Conservation (phyloP, 1,140 invertebrate genomes). For the Chrysoperla carnea region DNA sequence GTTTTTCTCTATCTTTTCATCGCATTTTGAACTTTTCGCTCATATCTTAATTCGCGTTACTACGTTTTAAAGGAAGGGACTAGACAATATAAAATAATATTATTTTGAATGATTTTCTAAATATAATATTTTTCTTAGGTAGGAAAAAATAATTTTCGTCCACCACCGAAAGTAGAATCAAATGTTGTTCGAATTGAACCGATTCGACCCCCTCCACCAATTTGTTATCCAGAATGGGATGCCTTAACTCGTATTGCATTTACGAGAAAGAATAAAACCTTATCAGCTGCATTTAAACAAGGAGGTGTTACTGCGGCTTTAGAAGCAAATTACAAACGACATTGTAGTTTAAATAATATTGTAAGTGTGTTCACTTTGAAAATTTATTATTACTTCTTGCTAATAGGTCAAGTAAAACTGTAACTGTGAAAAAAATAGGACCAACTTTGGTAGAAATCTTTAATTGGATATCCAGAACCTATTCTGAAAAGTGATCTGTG, state of each 20-base stretch:
- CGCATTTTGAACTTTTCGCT: too few species aligned
- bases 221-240: slow-evolving; percentile 98
- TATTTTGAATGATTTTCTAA: too few species aligned
- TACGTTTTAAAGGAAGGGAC: too few species aligned
- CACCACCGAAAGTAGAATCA: slow-evolving; percentile 97
- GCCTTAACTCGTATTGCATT: slow-evolving; percentile 89
- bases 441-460: too few species aligned
- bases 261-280: slow-evolving; percentile 82
- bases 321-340: slow-evolving; percentile 82
- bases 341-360: slow-evolving; percentile 74
- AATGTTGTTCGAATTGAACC: slow-evolving; percentile 97
- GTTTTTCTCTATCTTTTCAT: too few species aligned
- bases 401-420: slow-evolving; percentile 1
- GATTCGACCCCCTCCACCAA: slow-evolving; percentile 85
- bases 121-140: slow-evolving; percentile 40
- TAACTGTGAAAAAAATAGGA: too few species aligned
- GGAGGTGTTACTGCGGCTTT: slow-evolving; percentile 63
- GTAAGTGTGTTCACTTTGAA: slow-evolving; percentile 28
- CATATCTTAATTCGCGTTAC: too few species aligned
- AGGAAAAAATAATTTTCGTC: slow-evolving; percentile 95
- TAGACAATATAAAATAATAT: too few species aligned
- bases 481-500: too few species aligned
- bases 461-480: too few species aligned
- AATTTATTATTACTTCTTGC: neutral
- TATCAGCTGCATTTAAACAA: slow-evolving; percentile 59